Conservation (phyloP, 2,113 vertebrate genomes). For the Stegostoma tigrinum region DNA sequence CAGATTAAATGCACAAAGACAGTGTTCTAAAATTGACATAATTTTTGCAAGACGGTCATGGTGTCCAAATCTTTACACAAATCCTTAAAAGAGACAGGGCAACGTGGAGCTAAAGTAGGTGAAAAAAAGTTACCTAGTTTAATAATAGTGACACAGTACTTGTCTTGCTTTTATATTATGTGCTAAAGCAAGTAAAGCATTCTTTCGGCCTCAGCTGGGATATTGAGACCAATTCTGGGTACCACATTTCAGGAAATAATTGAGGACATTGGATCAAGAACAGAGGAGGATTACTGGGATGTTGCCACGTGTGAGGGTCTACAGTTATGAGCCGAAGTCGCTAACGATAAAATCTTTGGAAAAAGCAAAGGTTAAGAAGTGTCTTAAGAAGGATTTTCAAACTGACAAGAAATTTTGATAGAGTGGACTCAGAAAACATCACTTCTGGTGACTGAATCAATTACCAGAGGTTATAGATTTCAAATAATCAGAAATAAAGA, state of each 20-base stretch:
- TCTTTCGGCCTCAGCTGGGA: no score
- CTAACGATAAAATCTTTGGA: no score
- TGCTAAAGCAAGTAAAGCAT: no score
- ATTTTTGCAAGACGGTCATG: not conserved
- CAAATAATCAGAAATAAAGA: not conserved
- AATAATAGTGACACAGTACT: not conserved
- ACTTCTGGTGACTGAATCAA: not conserved
- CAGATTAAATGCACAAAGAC: not conserved
- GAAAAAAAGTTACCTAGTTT: not conserved
- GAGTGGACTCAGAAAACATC: not conserved
- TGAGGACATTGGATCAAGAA: no score
- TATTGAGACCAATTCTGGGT: no score
- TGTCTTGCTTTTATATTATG: no score
- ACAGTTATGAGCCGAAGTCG: no score
- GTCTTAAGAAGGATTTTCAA: not conserved
- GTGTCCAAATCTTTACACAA: not conserved
- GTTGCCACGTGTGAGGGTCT: no score
- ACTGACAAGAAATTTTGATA: not conserved
- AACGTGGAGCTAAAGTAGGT: not conserved
- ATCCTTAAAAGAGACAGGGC: not conserved
- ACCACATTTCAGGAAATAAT: no score
- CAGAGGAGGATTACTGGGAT: no score
- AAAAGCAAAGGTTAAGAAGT: no score
- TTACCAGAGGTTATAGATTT: not conserved
- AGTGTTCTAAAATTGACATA: not conserved